Evolutionary conservation across 2,113 vertebrate species (phyloP).

Genomic region (Rhea americana): DNA sequence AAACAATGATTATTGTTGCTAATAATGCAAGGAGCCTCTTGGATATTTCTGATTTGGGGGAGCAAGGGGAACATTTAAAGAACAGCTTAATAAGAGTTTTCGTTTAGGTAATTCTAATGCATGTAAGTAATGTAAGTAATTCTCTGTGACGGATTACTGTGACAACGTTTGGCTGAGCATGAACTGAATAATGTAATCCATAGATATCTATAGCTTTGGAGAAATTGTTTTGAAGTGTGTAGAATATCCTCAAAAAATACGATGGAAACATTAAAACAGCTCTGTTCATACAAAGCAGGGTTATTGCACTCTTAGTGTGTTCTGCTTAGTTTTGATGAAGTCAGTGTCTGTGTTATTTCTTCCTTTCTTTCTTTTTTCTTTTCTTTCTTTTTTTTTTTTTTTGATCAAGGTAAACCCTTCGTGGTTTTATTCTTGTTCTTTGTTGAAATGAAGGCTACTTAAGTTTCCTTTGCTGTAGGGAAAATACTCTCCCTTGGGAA

Average conservation of each 20-base stretch:
- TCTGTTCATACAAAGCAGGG: not conserved
- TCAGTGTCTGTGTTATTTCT: not conserved
- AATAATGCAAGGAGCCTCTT: not conserved
- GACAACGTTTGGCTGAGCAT: not conserved
- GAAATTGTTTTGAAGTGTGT: not conserved
- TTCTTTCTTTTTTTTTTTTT: not conserved
- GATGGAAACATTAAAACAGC: not conserved
- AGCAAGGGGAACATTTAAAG: not conserved
- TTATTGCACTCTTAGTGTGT: not conserved
- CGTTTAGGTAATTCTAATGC: not conserved
- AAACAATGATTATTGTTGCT: accelerated
- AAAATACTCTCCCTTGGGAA: too few species aligned
- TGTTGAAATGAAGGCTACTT: not conserved
- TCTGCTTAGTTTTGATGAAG: not conserved
- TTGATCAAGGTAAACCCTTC: not conserved
- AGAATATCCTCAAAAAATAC: not conserved
- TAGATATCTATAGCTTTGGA: not conserved
- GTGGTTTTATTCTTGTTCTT: not conserved
- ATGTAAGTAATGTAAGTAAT: not conserved
- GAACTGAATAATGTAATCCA: not conserved
- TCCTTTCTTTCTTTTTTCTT: not conserved
- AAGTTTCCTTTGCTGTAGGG: not conserved
- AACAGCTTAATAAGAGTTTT: not conserved
- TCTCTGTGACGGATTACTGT: not conserved
- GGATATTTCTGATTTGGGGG: not conserved